Conservation (phyloP, 2,797 vertebrate genomes). For the Artibeus jamaicensis region DNA sequence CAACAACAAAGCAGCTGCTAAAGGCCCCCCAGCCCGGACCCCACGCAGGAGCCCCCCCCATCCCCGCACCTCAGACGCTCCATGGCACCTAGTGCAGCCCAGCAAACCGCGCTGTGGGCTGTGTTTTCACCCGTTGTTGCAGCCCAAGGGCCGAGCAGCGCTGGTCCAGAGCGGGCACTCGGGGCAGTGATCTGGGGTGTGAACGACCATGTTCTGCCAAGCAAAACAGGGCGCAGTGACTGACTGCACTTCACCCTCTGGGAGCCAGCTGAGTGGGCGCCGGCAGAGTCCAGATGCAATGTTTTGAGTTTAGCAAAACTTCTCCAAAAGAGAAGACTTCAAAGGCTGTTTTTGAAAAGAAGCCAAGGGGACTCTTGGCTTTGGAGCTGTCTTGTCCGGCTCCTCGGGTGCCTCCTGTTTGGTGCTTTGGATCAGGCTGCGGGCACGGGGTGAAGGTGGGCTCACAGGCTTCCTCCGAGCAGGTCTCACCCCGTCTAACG, state of each 20-base stretch:
- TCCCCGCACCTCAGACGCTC: background rate
- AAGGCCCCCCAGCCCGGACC: background rate
- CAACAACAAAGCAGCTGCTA: background rate
- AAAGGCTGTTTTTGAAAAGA: slow-evolving; percentile 39
- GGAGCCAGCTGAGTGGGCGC: background rate
- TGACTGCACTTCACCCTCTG: background rate
- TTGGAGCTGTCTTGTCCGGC: background rate
- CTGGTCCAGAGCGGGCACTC: background rate
- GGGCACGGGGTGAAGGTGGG: background rate
- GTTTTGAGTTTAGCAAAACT: slow-evolving; percentile 20
- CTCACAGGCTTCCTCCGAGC: background rate
- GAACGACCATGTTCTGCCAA: background rate
- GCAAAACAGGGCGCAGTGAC: background rate
- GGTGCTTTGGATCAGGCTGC: background rate
- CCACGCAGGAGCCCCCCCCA: too few relatives aligned
- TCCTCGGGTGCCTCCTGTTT: background rate
- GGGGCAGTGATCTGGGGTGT: background rate
- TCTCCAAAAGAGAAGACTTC: slow-evolving; percentile 29
- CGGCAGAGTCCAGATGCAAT: background rate
- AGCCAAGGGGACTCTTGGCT: background rate
- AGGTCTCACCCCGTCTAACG: background rate
- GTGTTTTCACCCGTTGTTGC: background rate
- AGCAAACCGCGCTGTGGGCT: background rate
- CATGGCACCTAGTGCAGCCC: background rate
- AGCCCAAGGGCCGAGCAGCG: background rate